These are phyloP conservation scores for Babyrousa celebensis DNA, from an alignment of 2,797 vertebrate species.

Conservation along the genomic window DNA sequence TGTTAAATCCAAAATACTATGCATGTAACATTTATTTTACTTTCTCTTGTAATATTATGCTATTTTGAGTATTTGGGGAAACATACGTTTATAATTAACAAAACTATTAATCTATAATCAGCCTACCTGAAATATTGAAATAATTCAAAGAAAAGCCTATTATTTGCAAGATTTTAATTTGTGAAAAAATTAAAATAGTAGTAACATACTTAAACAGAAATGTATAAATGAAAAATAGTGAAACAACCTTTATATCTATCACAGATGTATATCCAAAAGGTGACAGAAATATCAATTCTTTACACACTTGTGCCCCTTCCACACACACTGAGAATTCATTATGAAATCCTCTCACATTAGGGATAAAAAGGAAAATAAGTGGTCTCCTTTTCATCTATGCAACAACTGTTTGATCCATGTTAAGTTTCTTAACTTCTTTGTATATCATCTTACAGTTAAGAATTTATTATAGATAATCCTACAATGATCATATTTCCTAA, in stretches of 20 bases:
- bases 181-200: not conserved
- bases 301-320: not conserved
- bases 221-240: not conserved
- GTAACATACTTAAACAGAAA: not conserved
- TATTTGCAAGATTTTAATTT: not conserved
- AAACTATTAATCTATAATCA: not conserved
- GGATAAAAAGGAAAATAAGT: not conserved
- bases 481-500: not conserved
- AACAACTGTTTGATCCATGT: not conserved
- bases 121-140: not conserved
- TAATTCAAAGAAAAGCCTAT: not conserved
- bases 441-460: conserved; percentile 7
- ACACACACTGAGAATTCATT: not conserved
- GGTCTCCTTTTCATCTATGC: not conserved
- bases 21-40: not conserved
- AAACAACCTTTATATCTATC: not conserved
- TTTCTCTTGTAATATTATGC: not conserved
- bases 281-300: not conserved
- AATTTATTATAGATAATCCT: not conserved
- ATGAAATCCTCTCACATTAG: not conserved
- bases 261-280: not conserved
- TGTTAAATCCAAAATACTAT: not conserved
- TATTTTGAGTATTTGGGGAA: not conserved
- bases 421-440: not conserved
- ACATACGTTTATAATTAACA: not conserved